Conservation (phyloP, 2,797 vertebrate genomes). For the Hybognathus amarus region DNA sequence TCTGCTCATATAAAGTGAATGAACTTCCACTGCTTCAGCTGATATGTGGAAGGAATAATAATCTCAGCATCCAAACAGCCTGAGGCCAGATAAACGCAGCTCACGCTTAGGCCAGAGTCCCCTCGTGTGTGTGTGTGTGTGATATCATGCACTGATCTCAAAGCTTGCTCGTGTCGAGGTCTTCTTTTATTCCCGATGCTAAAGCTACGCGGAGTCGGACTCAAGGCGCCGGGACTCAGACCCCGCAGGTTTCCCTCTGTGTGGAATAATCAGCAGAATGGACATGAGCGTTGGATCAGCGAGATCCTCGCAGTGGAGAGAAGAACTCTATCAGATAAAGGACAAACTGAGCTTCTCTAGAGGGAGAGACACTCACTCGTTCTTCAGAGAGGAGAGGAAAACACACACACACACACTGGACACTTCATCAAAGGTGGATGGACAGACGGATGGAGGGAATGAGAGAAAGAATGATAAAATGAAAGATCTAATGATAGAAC, state of each 20-base stretch:
- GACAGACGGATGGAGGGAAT: no score
- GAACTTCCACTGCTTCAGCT: slow-evolving; percentile 66
- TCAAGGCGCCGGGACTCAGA: slow-evolving; percentile 65
- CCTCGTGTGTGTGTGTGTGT: slow-evolving; percentile 74
- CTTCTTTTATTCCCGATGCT: slow-evolving; percentile 65
- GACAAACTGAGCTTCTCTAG: slow-evolving; percentile 25
- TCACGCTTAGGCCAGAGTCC: slow-evolving; percentile 57
- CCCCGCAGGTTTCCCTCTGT: slow-evolving; percentile 64
- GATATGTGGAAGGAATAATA: slow-evolving; percentile 68
- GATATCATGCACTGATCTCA: slow-evolving; percentile 70
- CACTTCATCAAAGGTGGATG: no score
- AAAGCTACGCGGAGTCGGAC: slow-evolving; percentile 57
- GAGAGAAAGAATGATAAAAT: no score
- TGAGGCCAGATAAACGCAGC: slow-evolving; percentile 61
- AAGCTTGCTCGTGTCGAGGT: slow-evolving; percentile 69
- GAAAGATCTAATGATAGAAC: no score
- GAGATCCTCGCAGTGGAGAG: slow-evolving; percentile 68
- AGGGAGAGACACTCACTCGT: slow-evolving; percentile 26
- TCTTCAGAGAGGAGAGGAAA: slow-evolving; percentile 24
- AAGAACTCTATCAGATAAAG: slow-evolving; percentile 70
- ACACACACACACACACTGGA: not conserved
- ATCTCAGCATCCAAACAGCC: slow-evolving; percentile 68
- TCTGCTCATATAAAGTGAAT: slow-evolving; percentile 72
- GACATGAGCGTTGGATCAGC: slow-evolving; percentile 73
- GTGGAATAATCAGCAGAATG: slow-evolving; percentile 79